Conservation (phyloP, 1,140 invertebrate genomes). For the Neuroterus valhalla region DNA sequence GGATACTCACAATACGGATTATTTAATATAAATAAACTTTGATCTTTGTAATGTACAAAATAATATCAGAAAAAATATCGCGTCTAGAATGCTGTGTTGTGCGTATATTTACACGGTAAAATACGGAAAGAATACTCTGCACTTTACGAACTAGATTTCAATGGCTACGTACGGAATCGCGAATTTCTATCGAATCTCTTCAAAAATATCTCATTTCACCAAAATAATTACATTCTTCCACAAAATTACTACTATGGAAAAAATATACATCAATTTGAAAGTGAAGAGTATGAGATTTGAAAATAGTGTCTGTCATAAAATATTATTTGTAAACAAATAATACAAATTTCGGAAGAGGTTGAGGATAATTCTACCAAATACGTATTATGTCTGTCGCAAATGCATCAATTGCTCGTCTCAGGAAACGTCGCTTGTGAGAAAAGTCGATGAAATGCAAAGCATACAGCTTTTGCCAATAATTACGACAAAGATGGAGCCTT, state of each 20-base stretch:
- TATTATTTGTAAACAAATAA: background rate
- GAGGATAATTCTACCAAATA: background rate
- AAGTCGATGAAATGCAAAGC: slow-evolving; percentile 22
- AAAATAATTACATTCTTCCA: background rate
- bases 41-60: slow-evolving; percentile 64
- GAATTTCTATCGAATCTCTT: slow-evolving; percentile 10
- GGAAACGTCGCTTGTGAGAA: background rate
- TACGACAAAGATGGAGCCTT: slow-evolving; percentile 5
- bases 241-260: too few relatives aligned
- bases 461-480: slow-evolving; percentile 1
- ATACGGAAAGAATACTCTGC: slow-evolving; percentile 38
- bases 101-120: slow-evolving; percentile 48
- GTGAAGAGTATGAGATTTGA: background rate
- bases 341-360: background rate
- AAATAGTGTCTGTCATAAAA: background rate
- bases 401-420: slow-evolving; percentile 7
- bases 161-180: background rate
- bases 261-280: too few relatives aligned
- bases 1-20: slow-evolving; percentile 50
- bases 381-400: background rate
- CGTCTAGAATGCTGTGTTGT: slow-evolving; percentile 50
- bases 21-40: slow-evolving; percentile 69
- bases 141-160: background rate
- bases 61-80: slow-evolving; percentile 37
- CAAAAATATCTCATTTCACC: background rate